Evolutionary conservation across 1,140 invertebrate species (phyloP), one percentile per base, ranked within the genome.

Genomic region (Ceratina australensis): DNA sequence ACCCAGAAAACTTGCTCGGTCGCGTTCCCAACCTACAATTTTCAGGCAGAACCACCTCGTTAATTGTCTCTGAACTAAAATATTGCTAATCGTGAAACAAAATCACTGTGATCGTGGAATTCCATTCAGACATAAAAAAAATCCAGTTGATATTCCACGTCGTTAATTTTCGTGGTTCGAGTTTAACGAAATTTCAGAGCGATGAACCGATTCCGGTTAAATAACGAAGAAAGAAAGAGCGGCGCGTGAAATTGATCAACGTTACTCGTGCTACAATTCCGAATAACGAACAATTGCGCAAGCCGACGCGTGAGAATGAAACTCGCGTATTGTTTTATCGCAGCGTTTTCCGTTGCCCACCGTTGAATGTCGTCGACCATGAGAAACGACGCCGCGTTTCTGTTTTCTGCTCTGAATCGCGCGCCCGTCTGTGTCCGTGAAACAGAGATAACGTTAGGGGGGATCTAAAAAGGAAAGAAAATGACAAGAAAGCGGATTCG

Each of bases 21-120:
- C 42, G 59, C 74, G 15, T 26, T 52, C 13, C 12, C 63, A 87
- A 72, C 81, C 69, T 68, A 81, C 78, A 86, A 87, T 88, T 86
- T 88, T 83, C 72, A 82, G 76, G 64, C 71, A 78, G 77, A 83
- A 90, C 89, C 82, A 83, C 74, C 82, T 72, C 28, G 22, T 68
- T 84, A 84, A 84, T 84, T 84, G 60, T 69, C 68, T 24, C 65
- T 24, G n/a, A 18, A 10, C 33, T 33, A 28, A 7, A n/a, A 42
- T n/a, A 57, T 1, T n/a, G n/a, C n/a, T n/a, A n/a, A n/a, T n/a
- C n/a, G n/a, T n/a, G n/a, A 16, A 68, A 18, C 8, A 20, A 56
- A n/a, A 7, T 24, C 22, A 15, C 4, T 1, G 16, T n/a, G 15
- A 18, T 24, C 15, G 15, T 2, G 16, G n/a, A 59, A 47, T 69